Percentiles rank a stretch among this genome's conserved stretches.
Conservation (phyloP, 1,140 invertebrate genomes). For the Monochamus saltuarius region DNA sequence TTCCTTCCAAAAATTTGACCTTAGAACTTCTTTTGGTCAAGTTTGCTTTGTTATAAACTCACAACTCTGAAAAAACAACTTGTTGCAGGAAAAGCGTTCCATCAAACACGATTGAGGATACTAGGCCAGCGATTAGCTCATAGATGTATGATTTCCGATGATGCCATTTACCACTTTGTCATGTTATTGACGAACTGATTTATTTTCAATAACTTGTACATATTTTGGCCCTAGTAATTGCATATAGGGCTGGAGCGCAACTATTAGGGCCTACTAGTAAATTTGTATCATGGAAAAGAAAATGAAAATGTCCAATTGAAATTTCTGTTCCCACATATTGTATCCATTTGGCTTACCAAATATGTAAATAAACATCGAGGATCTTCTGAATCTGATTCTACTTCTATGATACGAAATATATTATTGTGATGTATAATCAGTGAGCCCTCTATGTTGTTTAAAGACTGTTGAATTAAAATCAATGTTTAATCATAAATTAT, state of each 20-base stretch:
- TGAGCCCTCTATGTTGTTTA: slow-evolving; percentile 26
- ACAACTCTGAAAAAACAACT: background rate
- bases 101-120: too few species aligned
- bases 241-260: slow-evolving; percentile 27
- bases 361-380: too few species aligned
- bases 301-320: too few species aligned
- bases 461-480: slow-evolving; percentile 7
- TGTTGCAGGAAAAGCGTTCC: slow-evolving; percentile 18
- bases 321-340: too few species aligned
- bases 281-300: slow-evolving; percentile 4
- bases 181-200: slow-evolving; percentile 2
- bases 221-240: slow-evolving; percentile 11
- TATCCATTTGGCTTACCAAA: too few species aligned
- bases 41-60: too few species aligned
- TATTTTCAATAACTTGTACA: slow-evolving; percentile 18
- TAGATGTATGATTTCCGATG: too few species aligned
- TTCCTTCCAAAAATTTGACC: too few species aligned
- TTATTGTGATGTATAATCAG: slow-evolving; percentile 16
- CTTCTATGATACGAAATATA: slow-evolving; percentile 5
- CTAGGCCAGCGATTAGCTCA: too few species aligned
- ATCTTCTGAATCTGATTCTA: too few species aligned
- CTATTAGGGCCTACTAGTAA: slow-evolving; percentile 9
- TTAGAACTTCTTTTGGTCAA: too few species aligned
- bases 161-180: background rate
- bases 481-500: slow-evolving; percentile 32